phyloP scores from a whole-genome alignment of 2,797 vertebrate genomes.

The Lacerta agilis region DNA sequence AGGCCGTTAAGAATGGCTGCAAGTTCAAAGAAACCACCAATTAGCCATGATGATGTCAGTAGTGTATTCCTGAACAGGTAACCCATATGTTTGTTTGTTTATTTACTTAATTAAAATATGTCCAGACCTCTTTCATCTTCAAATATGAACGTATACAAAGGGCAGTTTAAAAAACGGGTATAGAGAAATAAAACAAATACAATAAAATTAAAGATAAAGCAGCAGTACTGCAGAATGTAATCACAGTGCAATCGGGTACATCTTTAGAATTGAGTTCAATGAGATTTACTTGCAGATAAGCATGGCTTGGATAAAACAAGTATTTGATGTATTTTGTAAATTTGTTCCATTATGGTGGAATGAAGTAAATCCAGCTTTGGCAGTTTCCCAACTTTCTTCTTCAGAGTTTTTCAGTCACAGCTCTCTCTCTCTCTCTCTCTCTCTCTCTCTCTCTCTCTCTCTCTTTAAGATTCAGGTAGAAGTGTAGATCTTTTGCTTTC shows the following conservation, averaged over 20 bases:
- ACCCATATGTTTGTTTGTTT: neutral
- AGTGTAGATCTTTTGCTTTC: neutral
- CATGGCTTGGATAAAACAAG: too few species aligned
- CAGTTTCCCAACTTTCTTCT: neutral
- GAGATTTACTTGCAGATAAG: too few species aligned
- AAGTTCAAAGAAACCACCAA: constrained; percentile 97
- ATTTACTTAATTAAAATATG: too few species aligned
- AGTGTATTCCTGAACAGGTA: constrained; percentile 99
- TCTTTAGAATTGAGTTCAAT: too few species aligned
- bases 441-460: too few species aligned
- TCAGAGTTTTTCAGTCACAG: neutral
- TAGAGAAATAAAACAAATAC: neutral
- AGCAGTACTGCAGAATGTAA: too few species aligned
- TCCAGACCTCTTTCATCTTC: too few species aligned
- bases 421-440: too few species aligned
- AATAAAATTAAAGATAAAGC: too few species aligned
- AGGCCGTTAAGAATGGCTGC: constrained; percentile 96
- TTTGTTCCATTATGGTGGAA: neutral
- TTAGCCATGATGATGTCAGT: constrained; percentile 95
- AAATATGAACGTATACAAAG: neutral
- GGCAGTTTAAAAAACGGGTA: neutral
- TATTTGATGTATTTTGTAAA: neutral
- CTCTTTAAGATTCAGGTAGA: too few species aligned
- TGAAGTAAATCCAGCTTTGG: neutral
- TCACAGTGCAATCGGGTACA: too few species aligned